phyloP scores from a whole-genome alignment of 2,888 invertebrate genomes.

The Tipula unca region DNA sequence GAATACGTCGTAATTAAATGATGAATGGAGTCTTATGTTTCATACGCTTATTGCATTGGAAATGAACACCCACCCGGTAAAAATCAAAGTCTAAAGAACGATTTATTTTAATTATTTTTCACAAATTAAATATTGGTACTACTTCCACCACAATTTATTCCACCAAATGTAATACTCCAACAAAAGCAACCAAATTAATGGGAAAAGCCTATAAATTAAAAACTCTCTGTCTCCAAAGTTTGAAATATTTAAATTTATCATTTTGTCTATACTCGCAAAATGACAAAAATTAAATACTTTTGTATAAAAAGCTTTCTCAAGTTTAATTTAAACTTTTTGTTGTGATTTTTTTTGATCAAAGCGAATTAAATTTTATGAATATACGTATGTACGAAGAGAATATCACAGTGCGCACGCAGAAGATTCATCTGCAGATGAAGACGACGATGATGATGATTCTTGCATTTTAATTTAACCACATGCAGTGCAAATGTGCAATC shows the following conservation, averaged over 20 bases:
- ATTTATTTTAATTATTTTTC: not conserved
- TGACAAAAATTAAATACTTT: not conserved
- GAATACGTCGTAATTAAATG: not conserved
- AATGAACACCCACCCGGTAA: not conserved
- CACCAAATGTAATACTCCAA: not conserved
- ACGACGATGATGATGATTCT: not conserved
- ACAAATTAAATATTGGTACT: not conserved
- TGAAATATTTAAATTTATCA: not conserved
- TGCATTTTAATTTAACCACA: not conserved
- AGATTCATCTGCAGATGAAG: not conserved
- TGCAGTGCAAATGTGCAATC: not conserved
- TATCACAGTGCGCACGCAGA: not conserved
- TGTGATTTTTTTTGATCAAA: not conserved
- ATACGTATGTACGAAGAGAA: too few relatives aligned
- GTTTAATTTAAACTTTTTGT: not conserved
- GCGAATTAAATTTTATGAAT: not conserved
- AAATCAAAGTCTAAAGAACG: not conserved
- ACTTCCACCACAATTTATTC: not conserved
- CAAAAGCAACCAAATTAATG: not conserved
- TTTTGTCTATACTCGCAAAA: not conserved
- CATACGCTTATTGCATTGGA: not conserved
- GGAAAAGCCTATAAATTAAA: not conserved
- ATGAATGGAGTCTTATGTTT: not conserved
- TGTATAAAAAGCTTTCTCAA: not conserved
- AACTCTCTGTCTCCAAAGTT: not conserved